Evolutionary conservation across 2,797 vertebrate genomes (phyloP).

Genomic region (Apogon talboti): DNA sequence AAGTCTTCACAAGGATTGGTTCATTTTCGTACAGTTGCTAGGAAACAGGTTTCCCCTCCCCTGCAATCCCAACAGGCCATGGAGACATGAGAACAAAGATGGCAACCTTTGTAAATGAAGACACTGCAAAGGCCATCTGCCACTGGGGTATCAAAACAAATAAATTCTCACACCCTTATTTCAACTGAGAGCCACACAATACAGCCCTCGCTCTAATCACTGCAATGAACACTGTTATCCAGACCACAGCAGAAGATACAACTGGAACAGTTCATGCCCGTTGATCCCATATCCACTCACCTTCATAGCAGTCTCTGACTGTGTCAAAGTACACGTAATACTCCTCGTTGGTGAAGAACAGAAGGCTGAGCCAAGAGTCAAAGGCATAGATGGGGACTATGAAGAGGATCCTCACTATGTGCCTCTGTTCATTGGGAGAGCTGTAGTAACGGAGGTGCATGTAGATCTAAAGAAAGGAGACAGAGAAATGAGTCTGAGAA

Average conservation of each 20-base stretch:
- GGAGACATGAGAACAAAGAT: slow-evolving; percentile 81
- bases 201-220: neutral
- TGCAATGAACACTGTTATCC: neutral
- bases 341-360: slow-evolving; percentile 99
- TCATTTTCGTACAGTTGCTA: slow-evolving; percentile 82
- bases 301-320: slow-evolving; percentile 96
- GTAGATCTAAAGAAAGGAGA: slow-evolving; percentile 88
- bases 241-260: neutral
- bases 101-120: slow-evolving; percentile 69
- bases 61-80: slow-evolving; percentile 75
- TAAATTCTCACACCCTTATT: slow-evolving; percentile 48
- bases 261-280: neutral
- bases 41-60: slow-evolving; percentile 74
- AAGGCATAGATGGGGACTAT: slow-evolving; percentile 98
- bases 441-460: slow-evolving; percentile 97
- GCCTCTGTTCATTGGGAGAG: slow-evolving; percentile 94
- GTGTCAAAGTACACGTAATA: slow-evolving; percentile 99
- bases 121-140: slow-evolving; percentile 65
- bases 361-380: slow-evolving; percentile 98
- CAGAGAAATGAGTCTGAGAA: no score
- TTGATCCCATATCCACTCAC: slow-evolving; percentile 75
- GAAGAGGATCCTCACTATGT: slow-evolving; percentile 98
- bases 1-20: slow-evolving; percentile 56
- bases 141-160: slow-evolving; percentile 44
- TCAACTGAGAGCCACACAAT: slow-evolving; percentile 20